phyloP scores from a whole-genome alignment of 1,140 invertebrate species.

The Euwallacea similis region DNA sequence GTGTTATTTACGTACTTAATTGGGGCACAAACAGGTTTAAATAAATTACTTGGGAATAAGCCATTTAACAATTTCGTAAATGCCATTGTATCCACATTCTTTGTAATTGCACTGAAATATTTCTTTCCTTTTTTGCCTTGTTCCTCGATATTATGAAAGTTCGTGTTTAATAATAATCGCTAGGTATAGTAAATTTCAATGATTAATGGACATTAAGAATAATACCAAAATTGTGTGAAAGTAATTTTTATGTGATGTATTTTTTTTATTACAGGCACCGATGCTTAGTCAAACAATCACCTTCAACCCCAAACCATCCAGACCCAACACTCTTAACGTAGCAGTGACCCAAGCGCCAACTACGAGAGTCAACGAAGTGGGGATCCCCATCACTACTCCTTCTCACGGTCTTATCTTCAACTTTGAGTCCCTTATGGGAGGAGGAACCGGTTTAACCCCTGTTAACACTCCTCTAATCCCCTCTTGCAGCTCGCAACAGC shows the following conservation, averaged over 20 bases:
- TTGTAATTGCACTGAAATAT: too few species aligned
- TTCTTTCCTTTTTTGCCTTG: too few species aligned
- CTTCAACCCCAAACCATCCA: conserved; percentile 57
- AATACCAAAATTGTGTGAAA: not conserved
- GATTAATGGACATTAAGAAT: too few species aligned
- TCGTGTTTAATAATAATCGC: too few species aligned
- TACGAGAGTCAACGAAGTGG: conserved; percentile 55
- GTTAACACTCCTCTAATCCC: conserved; percentile 70
- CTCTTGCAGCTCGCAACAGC: conserved; percentile 70
- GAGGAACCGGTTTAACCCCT: conserved; percentile 86
- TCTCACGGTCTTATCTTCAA: conserved; percentile 85
- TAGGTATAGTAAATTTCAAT: too few species aligned
- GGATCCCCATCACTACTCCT: conserved; percentile 84
- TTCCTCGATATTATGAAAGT: too few species aligned
- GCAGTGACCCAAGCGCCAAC: conserved; percentile 38
- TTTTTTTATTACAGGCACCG: conserved; percentile 6
- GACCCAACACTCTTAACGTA: conserved; percentile 70
- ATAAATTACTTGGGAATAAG: too few species aligned
- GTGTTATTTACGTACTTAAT: too few species aligned
- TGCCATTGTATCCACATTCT: too few species aligned
- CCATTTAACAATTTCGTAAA: too few species aligned
- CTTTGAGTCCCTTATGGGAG: conserved; percentile 91
- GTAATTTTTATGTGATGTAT: not conserved
- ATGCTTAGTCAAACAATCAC: conserved; percentile 56
- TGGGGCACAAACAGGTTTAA: too few species aligned